These are phyloP conservation scores for Cottoperca gobio DNA, from an alignment of 2,797 vertebrate species.

Conservation along the genomic window DNA sequence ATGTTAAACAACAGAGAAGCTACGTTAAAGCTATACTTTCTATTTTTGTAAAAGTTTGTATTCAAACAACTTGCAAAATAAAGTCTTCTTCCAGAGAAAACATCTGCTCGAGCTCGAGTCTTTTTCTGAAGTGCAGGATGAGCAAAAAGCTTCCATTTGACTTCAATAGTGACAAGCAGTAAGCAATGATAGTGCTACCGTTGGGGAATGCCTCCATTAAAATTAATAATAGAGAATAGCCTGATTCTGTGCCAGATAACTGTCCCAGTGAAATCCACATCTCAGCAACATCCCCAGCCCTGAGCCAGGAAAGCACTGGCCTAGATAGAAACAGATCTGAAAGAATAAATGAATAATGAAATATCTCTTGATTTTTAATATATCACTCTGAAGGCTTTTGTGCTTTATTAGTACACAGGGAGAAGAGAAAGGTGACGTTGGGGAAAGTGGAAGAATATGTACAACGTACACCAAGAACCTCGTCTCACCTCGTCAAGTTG, in stretches of 20 bases:
- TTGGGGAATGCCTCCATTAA: conserved; percentile 60
- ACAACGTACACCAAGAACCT: not conserved
- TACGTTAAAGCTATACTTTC: not conserved
- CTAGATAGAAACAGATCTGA: conserved; percentile 79
- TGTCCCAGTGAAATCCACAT: conserved; percentile 65
- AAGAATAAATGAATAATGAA: conserved; percentile 82
- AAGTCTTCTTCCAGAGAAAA: conserved; percentile 14
- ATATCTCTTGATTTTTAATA: conserved; percentile 65
- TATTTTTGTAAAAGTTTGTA: conserved; percentile 14
- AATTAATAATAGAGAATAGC: conserved; percentile 70
- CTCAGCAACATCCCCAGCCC: conserved; percentile 69
- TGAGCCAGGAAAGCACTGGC: conserved; percentile 75
- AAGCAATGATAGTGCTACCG: conserved; percentile 27
- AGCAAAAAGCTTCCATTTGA: conserved; percentile 54
- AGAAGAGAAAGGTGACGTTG: conserved; percentile 45
- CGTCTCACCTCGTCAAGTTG: not conserved
- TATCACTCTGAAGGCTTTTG: conserved; percentile 59
- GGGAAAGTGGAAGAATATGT: conserved; percentile 15
- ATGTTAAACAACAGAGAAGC: conserved; percentile 17
- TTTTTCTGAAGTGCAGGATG: conserved; percentile 8
- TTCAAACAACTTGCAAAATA: conserved; percentile 10
- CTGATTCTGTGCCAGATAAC: conserved; percentile 65
- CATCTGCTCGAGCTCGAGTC: not conserved
- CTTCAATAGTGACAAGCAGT: conserved; percentile 45
- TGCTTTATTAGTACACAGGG: conserved; percentile 55